A percentile compares a stretch with the other conserved stretches of the same genome.
Conservation (phyloP, 2,113 vertebrate species). For the Strix aluco region DNA sequence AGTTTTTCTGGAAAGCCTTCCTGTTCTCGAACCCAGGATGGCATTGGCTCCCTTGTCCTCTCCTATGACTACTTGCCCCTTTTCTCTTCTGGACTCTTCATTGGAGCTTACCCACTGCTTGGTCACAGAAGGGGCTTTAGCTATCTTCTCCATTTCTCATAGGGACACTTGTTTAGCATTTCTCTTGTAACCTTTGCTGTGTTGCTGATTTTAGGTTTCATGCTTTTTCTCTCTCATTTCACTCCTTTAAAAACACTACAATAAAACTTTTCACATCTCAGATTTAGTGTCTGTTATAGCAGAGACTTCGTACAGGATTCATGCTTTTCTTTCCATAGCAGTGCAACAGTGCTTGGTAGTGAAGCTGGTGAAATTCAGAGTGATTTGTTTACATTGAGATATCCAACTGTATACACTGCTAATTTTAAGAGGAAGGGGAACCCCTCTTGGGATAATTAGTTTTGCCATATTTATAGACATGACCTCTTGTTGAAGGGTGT, state of each 20-base stretch:
- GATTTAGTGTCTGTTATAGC: not conserved
- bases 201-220: not conserved
- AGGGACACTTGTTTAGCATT: not conserved
- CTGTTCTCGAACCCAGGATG: fast-evolving
- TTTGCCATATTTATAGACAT: conserved; percentile 22
- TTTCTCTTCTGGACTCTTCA: not conserved
- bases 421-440: conserved; percentile 41
- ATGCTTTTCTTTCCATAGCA: not conserved
- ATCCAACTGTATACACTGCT: not conserved
- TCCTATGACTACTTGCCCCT: not conserved
- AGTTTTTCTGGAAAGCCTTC: not conserved
- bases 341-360: not conserved
- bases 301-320: not conserved
- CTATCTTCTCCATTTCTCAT: not conserved
- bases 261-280: not conserved
- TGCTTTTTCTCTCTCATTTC: not conserved
- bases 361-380: conserved; percentile 28
- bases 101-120: not conserved
- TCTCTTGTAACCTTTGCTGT: not conserved
- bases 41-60: not conserved
- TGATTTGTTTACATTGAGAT: conserved; percentile 27
- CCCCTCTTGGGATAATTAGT: conserved; percentile 22
- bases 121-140: not conserved
- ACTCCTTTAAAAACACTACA: not conserved
- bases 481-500: not conserved